Conservation (phyloP, 2,888 invertebrate species). For the Crematogaster levior region DNA sequence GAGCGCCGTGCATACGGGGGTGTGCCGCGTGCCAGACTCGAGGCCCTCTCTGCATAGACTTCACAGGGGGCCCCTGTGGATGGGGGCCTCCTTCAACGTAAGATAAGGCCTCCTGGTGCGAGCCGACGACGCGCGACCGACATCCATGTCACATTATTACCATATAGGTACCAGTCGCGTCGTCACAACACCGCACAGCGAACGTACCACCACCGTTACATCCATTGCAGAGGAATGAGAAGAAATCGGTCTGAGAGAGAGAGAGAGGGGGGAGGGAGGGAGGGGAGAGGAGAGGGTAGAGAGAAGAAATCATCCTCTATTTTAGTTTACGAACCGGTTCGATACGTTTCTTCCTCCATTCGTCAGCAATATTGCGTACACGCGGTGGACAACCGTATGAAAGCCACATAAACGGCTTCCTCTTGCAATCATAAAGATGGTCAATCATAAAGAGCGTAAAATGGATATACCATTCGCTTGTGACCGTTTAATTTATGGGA, state of each 20-base stretch:
- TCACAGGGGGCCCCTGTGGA: constrained; percentile 82
- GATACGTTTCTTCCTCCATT: constrained; percentile 70
- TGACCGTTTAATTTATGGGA: background rate
- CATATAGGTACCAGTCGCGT: constrained; percentile 83
- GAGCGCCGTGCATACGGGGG: constrained; percentile 77
- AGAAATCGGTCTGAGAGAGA: constrained; percentile 37
- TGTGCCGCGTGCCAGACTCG: constrained; percentile 84
- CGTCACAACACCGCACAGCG: constrained; percentile 82
- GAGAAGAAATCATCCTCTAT: constrained; percentile 67
- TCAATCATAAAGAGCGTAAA: background rate
- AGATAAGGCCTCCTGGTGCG: constrained; percentile 84
- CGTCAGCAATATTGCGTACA: constrained; percentile 53
- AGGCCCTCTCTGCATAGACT: constrained; percentile 77
- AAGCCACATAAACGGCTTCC: constrained; percentile 35
- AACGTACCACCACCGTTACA: constrained; percentile 74
- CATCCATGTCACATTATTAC: constrained; percentile 85
- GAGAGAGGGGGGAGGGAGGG: background rate
- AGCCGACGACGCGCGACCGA: constrained; percentile 85
- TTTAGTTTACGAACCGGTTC: constrained; percentile 75
- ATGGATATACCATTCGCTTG: background rate
- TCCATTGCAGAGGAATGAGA: constrained; percentile 30
- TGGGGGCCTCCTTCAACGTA: constrained; percentile 78
- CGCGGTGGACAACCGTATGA: constrained; percentile 21
- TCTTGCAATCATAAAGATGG: background rate
- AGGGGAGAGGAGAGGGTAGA: background rate